Conservation (phyloP, 30 jellyfish, hydroid and myxozoan species). For the Sanderia malayensis region DNA sequence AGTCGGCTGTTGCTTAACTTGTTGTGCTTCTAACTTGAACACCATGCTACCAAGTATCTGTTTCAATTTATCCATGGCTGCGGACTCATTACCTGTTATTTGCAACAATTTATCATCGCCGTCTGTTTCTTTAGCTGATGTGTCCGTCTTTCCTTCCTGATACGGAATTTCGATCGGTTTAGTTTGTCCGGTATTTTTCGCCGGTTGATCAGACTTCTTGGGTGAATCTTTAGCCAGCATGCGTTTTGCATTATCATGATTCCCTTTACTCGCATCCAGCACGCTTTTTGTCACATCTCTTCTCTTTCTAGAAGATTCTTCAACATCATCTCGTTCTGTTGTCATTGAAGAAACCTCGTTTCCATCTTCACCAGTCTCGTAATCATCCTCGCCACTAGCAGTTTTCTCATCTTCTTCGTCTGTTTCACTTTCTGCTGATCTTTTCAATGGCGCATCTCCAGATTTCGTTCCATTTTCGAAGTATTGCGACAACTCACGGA, state of each 20-base stretch:
- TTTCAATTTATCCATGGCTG: slow-evolving; percentile 1
- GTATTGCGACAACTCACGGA: slow-evolving; percentile 47
- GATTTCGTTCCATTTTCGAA: neutral
- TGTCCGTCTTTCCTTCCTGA: slow-evolving; percentile 1
- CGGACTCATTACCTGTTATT: neutral
- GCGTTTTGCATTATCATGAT: neutral
- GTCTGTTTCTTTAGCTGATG: neutral
- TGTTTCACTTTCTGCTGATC: neutral
- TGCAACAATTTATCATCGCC: neutral
- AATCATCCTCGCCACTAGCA: neutral
- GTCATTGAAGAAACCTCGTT: neutral
- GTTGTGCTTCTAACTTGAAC: neutral
- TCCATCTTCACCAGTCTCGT: neutral
- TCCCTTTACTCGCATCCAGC: neutral
- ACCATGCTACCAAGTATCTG: neutral
- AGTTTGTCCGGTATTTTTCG: neutral
- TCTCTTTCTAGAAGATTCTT: neutral
- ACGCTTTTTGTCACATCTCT: neutral
- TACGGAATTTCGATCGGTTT: slow-evolving; percentile 7
- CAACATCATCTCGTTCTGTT: neutral
- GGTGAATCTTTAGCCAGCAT: neutral
- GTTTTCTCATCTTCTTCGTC: neutral
- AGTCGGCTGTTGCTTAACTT: neutral
- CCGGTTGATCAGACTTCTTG: neutral
- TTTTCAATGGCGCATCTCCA: neutral